Evolutionary conservation across 1,140 invertebrate species (phyloP).

Genomic region (Oscheius sp.): DNA sequence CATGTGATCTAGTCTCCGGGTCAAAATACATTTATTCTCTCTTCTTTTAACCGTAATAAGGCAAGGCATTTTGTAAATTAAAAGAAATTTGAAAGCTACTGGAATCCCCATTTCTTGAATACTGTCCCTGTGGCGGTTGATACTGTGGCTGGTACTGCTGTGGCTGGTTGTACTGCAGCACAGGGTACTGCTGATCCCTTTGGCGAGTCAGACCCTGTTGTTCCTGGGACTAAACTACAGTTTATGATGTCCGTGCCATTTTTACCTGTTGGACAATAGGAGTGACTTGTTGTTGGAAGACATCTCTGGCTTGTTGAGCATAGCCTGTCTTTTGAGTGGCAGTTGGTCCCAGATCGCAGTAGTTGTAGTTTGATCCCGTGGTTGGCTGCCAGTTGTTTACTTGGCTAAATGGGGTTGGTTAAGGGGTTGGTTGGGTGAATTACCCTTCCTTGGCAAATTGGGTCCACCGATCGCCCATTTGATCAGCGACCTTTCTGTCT

Average conservation of each 20-base stretch:
- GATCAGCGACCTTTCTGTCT: constrained; percentile 25
- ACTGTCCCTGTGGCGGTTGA: constrained; percentile 17
- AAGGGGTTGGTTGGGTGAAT: neutral
- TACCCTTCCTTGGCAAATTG: constrained; percentile 31
- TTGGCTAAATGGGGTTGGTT: neutral
- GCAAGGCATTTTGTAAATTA: constrained; percentile 11
- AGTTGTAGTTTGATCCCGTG: constrained; percentile 26
- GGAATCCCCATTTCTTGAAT: neutral
- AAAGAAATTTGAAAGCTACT: constrained; percentile 15
- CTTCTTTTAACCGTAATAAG: constrained; percentile 19
- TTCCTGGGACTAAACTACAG: neutral
- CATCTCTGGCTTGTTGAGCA: constrained; percentile 14
- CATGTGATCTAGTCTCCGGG: neutral
- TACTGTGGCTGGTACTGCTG: neutral
- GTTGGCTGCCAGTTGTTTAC: constrained; percentile 34
- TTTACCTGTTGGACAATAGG: constrained; percentile 26
- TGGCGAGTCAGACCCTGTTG: neutral
- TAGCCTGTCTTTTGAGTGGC: constrained; percentile 11
- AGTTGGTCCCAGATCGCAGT: constrained; percentile 29
- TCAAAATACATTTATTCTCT: neutral
- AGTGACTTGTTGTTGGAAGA: constrained; percentile 32
- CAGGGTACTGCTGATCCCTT: neutral
- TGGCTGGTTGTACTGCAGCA: constrained; percentile 7
- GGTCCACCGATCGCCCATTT: constrained; percentile 32
- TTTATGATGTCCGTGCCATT: neutral